A percentile compares a stretch with the other conserved stretches of the same genome.
These are phyloP conservation scores for Poeciliopsis presidionis DNA, from an alignment of 2,797 vertebrate genomes.

Conservation along the genomic window DNA sequence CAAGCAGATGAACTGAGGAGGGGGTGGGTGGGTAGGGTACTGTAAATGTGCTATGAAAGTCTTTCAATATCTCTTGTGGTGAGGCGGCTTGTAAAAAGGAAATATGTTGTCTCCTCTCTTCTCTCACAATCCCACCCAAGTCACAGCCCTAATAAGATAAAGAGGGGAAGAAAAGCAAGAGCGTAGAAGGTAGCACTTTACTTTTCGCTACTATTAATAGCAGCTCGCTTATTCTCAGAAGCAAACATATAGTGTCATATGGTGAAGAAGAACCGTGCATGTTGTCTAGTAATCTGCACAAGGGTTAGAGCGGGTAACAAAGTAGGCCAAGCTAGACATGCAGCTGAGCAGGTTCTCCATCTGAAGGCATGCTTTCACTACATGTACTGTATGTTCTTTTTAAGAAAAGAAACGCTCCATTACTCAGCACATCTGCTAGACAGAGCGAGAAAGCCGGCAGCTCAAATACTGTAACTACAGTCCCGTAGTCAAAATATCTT, in stretches of 20 bases:
- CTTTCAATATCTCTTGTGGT: conserved; percentile 74
- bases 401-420: conserved; percentile 29
- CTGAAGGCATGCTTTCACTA: conserved; percentile 8
- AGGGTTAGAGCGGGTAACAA: conserved; percentile 19
- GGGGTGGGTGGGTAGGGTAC: conserved; percentile 22
- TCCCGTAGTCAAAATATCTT: conserved; percentile 49
- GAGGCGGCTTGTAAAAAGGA: conserved; percentile 61
- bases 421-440: conserved; percentile 45
- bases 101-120: conserved; percentile 63
- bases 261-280: neutral
- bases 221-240: conserved; percentile 44
- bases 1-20: conserved; percentile 69
- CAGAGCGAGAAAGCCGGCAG: conserved; percentile 21
- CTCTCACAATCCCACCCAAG: conserved; percentile 59
- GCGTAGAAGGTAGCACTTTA: conserved; percentile 52
- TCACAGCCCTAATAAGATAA: conserved; percentile 73
- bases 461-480: conserved; percentile 35
- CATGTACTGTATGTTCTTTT: conserved; percentile 27
- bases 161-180: conserved; percentile 69
- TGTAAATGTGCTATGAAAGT: conserved; percentile 69
- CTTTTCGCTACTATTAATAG: conserved; percentile 62
- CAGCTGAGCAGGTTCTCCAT: conserved; percentile 39
- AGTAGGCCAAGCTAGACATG: conserved; percentile 24
- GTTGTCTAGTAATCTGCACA: neutral
- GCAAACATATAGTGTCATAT: conserved; percentile 49